Conservation (phyloP, 2,113 vertebrate genomes). For the Thalassoma bifasciatum region DNA sequence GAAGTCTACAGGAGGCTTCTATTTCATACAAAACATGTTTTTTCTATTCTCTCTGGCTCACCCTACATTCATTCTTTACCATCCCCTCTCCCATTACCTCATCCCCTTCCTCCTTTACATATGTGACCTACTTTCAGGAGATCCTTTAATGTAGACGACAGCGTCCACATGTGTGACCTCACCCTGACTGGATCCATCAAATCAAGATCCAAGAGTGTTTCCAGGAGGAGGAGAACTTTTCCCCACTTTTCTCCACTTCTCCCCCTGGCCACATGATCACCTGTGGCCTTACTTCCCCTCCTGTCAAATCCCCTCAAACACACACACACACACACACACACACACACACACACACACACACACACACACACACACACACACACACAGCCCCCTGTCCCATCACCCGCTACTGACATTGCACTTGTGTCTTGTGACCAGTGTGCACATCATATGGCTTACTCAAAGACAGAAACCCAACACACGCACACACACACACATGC, state of each 20-base stretch:
- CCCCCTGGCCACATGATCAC: constrained; percentile 51
- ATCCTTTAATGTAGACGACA: not conserved
- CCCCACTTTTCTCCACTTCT: not conserved
- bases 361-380: constrained; percentile 7
- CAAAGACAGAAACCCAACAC: too few relatives aligned
- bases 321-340: constrained; percentile 4
- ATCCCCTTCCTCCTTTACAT: not conserved
- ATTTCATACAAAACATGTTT: too few relatives aligned
- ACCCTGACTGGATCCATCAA: not conserved
- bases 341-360: constrained; percentile 3
- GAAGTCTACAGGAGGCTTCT: not conserved
- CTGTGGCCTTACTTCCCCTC: constrained; percentile 58
- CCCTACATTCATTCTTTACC: not conserved
- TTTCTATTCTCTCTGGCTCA: not conserved
- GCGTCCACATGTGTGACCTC: not conserved
- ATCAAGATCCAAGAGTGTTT: constrained; percentile 35
- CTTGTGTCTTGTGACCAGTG: too few relatives aligned
- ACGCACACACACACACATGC: constrained; percentile 16
- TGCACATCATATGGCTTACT: too few relatives aligned
- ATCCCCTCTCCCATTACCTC: not conserved
- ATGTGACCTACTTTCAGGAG: not conserved
- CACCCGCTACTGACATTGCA: too few relatives aligned
- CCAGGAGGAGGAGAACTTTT: not conserved
- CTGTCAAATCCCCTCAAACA: constrained; percentile 42
- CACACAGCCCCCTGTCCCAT: too few relatives aligned